Conservation (phyloP, 2,113 vertebrate species). For the Platysternon megacephalum region DNA sequence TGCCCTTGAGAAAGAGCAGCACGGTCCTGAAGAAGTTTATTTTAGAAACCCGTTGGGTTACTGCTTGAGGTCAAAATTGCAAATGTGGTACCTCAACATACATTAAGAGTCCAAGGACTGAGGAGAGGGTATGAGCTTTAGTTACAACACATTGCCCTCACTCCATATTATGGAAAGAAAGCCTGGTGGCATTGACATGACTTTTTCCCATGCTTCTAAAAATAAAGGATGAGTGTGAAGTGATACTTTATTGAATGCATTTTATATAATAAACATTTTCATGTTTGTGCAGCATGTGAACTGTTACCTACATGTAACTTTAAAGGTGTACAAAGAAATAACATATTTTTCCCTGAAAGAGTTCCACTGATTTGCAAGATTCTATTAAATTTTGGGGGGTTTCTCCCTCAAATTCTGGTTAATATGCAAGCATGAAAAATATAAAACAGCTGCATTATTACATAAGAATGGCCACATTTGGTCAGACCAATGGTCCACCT, state of each 20-base stretch:
- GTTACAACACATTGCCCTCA: background rate
- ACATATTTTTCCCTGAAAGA: conserved; percentile 28
- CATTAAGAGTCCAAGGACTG: background rate
- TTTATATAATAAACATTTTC: conserved; percentile 45
- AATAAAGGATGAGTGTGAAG: background rate
- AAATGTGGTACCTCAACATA: background rate
- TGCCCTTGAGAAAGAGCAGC: background rate
- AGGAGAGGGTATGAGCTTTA: background rate
- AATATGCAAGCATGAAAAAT: background rate
- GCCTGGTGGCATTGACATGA: background rate
- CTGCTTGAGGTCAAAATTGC: background rate
- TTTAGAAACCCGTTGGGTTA: background rate
- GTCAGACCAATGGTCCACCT: too few species aligned
- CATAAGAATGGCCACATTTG: too few species aligned
- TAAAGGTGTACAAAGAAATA: background rate
- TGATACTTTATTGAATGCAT: background rate
- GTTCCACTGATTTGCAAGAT: background rate
- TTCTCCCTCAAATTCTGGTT: background rate
- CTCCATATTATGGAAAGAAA: conserved; percentile 11
- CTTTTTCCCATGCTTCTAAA: background rate
- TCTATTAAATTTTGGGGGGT: conserved; percentile 6
- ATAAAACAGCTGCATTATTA: too few species aligned
- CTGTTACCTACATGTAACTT: background rate
- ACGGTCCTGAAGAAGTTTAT: background rate
- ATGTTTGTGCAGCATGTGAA: conserved; percentile 38